Base-by-base conservation (phyloP, 2,797 vertebrate species). In the Arnoldichthys spilopterus region DNA sequence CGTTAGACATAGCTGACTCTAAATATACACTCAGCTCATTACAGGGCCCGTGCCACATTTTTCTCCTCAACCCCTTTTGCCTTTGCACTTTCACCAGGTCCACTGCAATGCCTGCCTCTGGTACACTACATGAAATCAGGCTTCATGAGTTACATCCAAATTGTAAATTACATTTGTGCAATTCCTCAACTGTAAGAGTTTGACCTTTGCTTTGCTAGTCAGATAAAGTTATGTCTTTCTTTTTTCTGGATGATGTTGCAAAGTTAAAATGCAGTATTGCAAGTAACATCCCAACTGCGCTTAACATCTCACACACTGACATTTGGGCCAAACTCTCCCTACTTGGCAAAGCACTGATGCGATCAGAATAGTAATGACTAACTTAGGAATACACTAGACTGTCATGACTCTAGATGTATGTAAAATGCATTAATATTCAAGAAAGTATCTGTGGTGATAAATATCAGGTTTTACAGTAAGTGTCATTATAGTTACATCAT, bases 31-130 rank as follows among this genome's bases (percentile, higher is more conserved):
- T n/a, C 40, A 26, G 40, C 78, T 89, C 81, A 88, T 89, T 88
- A 88, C 78, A 85, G 66, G 51, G 69, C 64, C 64, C 32, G 84
- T 87, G 87, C 62, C 68, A 86, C 72, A 89, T 89, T 88, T 84
- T 79, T 85, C 58, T 34, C 30, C 53, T 30, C 28, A 51, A 61
- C 64, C 64, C 45, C 64, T 69, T 34, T 82, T 30, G 53, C 58
- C 64, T 74, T 6, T 40, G 32, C 24, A 30, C 40, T 7, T 34
- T 20, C 8, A 45, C 3, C 51, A 20, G 40, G 30, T n/a, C 28
- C 53, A 76, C 34, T 26, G 54, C 63, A 58, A 18, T 37, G 45
- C 20, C 63, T 30, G 18, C 7, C 51, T 22, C 9, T 37, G 28
- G 18, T 37, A 22, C 24, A 18, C 7, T 32, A 9, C 16, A 30